phyloP scores from a whole-genome alignment of 2,113 vertebrate genomes.

The Lamprotornis superbus region DNA sequence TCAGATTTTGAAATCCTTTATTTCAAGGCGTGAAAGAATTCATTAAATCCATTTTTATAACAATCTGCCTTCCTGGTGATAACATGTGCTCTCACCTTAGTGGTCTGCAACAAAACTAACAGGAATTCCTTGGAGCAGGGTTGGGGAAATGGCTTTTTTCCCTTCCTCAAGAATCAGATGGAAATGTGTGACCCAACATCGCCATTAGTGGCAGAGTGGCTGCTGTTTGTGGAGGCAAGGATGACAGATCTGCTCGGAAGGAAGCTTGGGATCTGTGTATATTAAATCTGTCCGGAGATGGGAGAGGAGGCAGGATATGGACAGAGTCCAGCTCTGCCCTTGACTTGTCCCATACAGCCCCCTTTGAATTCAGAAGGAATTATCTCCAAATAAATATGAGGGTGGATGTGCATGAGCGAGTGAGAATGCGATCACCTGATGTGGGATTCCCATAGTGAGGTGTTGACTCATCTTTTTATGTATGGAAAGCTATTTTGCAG shows the following conservation, averaged over 20 bases:
- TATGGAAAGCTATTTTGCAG: not conserved
- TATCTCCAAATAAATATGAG: not conserved
- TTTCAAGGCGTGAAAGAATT: not conserved
- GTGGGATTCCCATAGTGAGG: not conserved
- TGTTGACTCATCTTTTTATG: not conserved
- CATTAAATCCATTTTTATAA: not conserved
- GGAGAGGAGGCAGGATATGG: not conserved
- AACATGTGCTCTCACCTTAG: rapidly evolving
- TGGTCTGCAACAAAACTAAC: rapidly evolving
- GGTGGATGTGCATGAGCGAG: not conserved
- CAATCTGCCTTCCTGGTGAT: not conserved
- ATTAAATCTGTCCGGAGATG: not conserved
- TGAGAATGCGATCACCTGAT: not conserved
- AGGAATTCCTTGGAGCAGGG: not conserved
- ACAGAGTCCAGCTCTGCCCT: not conserved
- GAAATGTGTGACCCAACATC: not conserved
- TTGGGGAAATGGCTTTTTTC: not conserved
- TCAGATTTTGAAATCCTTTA: not conserved
- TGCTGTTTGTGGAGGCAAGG: not conserved
- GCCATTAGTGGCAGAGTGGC: rapidly evolving
- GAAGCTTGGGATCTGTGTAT: not conserved
- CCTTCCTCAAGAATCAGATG: not conserved
- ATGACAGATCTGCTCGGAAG: not conserved
- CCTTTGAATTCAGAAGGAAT: not conserved
- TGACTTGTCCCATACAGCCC: not conserved